These are phyloP conservation scores for Anomalospiza imberbis DNA, from an alignment of 2,797 vertebrate genomes.

Conservation along the genomic window DNA sequence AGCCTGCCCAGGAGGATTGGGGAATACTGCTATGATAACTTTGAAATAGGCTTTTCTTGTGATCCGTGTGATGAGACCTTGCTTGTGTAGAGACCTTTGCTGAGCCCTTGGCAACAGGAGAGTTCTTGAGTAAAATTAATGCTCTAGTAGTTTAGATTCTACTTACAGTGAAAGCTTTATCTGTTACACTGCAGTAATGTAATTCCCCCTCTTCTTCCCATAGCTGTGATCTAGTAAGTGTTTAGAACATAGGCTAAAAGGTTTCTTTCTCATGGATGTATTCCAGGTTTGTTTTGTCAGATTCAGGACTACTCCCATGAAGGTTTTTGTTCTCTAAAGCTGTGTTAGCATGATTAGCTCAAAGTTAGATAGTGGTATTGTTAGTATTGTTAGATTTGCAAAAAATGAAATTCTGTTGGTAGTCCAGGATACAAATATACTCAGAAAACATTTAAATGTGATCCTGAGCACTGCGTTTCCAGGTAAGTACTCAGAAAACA, in stretches of 20 bases:
- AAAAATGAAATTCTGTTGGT: background rate
- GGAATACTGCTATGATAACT: background rate
- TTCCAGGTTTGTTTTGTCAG: background rate
- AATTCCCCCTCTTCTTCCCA: background rate
- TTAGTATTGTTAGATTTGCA: background rate
- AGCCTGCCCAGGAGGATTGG: background rate
- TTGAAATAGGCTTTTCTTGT: background rate
- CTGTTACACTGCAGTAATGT: background rate
- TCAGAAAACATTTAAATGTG: background rate
- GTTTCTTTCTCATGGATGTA: background rate
- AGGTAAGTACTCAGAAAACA: too few relatives aligned
- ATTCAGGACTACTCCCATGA: background rate
- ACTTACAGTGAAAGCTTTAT: background rate
- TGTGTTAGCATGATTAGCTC: background rate
- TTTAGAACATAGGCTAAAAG: background rate
- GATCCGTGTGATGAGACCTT: background rate
- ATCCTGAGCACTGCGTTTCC: background rate
- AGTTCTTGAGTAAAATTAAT: background rate
- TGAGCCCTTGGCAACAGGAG: background rate
- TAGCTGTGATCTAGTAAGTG: background rate
- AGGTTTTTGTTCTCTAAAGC: background rate
- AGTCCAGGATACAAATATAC: background rate
- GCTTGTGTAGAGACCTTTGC: background rate
- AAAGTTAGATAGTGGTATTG: background rate
- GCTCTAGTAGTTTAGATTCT: background rate